phyloP scores from a whole-genome alignment of 2,113 vertebrate species.

The Vulpes lagopus region DNA sequence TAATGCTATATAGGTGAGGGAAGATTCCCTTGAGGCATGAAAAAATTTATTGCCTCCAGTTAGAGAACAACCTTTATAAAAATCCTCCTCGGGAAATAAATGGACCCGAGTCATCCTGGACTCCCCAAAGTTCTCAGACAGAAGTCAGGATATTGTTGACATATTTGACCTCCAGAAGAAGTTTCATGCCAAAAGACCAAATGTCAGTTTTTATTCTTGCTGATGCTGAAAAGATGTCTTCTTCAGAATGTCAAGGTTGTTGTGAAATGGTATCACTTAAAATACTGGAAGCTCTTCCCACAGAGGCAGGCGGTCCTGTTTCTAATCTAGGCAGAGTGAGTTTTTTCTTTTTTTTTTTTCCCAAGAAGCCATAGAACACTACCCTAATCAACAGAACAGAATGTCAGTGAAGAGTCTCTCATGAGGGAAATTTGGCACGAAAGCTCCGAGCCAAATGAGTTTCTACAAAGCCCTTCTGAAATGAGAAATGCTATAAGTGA shows the following conservation, averaged over 20 bases:
- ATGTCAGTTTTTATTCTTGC: background rate
- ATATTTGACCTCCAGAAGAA: background rate
- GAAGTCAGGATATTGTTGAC: background rate
- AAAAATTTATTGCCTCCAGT: background rate
- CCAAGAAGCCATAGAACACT: background rate
- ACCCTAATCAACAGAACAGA: background rate
- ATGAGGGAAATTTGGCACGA: background rate
- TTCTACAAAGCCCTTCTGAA: constrained; percentile 10
- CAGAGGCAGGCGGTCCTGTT: background rate
- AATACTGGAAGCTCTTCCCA: background rate
- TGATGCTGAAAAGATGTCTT: background rate
- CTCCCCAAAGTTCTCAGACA: background rate
- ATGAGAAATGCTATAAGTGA: background rate
- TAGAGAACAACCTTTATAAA: background rate
- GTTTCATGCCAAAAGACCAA: background rate
- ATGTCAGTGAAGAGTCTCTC: background rate
- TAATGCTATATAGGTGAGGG: background rate
- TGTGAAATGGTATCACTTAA: background rate
- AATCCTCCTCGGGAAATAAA: background rate
- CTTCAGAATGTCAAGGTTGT: background rate
- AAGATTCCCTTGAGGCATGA: background rate
- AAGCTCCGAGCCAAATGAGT: background rate
- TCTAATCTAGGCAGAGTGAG: background rate
- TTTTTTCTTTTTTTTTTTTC: background rate
- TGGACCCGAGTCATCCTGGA: background rate